Base-by-base conservation (phyloP, 2,888 invertebrate species). In the Carcina quercana region DNA sequence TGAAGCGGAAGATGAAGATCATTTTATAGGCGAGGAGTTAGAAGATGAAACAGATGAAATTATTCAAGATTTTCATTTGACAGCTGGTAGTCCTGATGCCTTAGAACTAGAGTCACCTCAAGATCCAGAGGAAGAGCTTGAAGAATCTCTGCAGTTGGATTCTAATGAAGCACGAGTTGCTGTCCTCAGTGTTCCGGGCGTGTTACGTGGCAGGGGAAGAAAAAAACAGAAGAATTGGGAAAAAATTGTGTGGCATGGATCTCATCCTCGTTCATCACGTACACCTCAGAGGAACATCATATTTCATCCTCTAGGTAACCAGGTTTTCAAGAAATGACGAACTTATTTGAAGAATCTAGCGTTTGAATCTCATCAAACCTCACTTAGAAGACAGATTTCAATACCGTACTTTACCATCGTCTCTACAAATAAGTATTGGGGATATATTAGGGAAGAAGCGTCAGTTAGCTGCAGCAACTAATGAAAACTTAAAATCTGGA, bases 371-470 rank as follows among this genome's bases (percentile, higher is more conserved):
- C 17, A 7, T 17, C 17, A 17, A 17, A 17, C 17, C 17, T 17
- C 17, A 17, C 17, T 17, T 17, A 7, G 17, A 17, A 17, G 17
- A 17, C 7, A 17, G 17, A 17, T 27, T 5, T 14, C 28, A 30
- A 20, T 12, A 30, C 12, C 21, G 19, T 21, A 30, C 12, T 30
- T 30, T 30, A 13, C 30, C 30, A 30, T 20, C 30, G 7, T 30
- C 30, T n/a, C 30, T 30, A 30, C 3, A 30, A 30, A 20, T 30
- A 30, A 30, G 30, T 30, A 30, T 30, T 30, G 22, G 30, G 14
- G 30, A 30, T 30, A 30, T 30, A 6, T 7, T 30, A 30, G 30
- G 30, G 10, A 20, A 30, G 13, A 20, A 30, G 22, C 30, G 19
- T 20, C 10, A 19, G 20, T 21, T 30, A 30, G 17, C 17, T 17